Percentiles rank a stretch among this genome's conserved stretches.
These are phyloP conservation scores for Arnoldichthys spilopterus DNA, from an alignment of 2,797 vertebrate species.

Conservation along the genomic window DNA sequence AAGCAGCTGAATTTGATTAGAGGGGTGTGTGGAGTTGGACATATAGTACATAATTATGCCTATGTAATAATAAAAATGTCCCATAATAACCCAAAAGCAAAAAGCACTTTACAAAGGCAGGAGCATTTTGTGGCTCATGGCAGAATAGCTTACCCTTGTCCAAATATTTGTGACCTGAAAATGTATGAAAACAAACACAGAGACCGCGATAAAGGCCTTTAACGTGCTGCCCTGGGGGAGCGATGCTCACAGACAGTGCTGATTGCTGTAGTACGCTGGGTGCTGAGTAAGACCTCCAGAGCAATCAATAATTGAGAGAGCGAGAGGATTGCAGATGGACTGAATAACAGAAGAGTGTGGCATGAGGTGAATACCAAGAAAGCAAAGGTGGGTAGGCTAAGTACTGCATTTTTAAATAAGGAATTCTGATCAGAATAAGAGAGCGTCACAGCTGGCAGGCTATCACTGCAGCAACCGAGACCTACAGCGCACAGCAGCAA, in stretches of 20 bases:
- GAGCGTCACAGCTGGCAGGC: neutral
- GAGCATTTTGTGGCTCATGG: neutral
- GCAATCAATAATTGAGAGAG: conserved; percentile 40
- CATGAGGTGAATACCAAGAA: conserved; percentile 14
- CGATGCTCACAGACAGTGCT: conserved; percentile 13
- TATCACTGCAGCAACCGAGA: neutral
- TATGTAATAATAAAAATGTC: no score
- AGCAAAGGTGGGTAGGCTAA: neutral
- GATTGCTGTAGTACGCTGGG: conserved; percentile 13
- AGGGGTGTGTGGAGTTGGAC: no score
- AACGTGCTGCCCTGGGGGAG: neutral
- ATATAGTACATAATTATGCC: no score
- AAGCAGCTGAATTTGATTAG: no score
- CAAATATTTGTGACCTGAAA: neutral
- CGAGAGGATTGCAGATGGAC: conserved; percentile 11
- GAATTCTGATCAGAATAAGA: neutral
- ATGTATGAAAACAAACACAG: conserved; percentile 1
- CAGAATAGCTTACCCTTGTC: neutral
- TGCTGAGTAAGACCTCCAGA: conserved; percentile 47
- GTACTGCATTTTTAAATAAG: neutral
- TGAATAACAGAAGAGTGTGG: conserved; percentile 12
- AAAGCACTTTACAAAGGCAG: neutral
- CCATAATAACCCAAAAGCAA: no score
- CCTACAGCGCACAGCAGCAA: neutral
- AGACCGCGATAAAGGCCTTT: conserved; percentile 1